Evolutionary conservation across 2,113 vertebrate species (phyloP), one percentile per base, ranked within the genome.

Genomic region (Aptenodytes forsteri): DNA sequence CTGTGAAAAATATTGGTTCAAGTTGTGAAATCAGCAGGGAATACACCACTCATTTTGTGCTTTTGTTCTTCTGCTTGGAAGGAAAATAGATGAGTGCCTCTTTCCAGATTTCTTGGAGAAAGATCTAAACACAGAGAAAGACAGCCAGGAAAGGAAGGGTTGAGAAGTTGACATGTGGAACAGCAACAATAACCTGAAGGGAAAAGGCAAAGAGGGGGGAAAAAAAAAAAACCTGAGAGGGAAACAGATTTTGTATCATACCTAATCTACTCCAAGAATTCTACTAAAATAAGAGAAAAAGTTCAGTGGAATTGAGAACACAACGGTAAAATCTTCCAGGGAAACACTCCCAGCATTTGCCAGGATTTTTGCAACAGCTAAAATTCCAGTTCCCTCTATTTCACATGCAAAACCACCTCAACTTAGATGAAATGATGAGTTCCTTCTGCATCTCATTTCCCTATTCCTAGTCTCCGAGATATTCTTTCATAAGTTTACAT

Each of bases 11-110:
- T 46, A 84, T 8, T 65, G 52, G 76, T 92, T 93, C 72, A 84
- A 82, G 59, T 89, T 92, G 89, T 78, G 56, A 89, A 96, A 93
- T 79, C 90, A 95, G 86, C 83, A 91, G 92, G 92, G 90, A 96
- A 93, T 59, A 77, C 64, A 93, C 11, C 40, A 65, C 30, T 91
- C 55, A 46, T 90, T 94, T 87, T 71, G 69, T 0, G 10, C 86
- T 92, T 96, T 82, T 92, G 59, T 61, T 91, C 82, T 82, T 89
- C 47, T 84, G 27, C 65, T 94, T 96, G 90, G 95, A 96, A 90
- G 73, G 58, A 93, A 96, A 94, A 83, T 16, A 84, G 61, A 94
- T 64, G 77, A 78, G 81, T 52, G 50, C 47, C 93, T 84, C 76
- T 92, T 93, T 72, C 76, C 92, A 95, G 61, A 87, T 76, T 95